A percentile compares a stretch with the other conserved stretches of the same genome.
phyloP scores from a whole-genome alignment of 2,113 vertebrate species.

The Brachirus orientalis region DNA sequence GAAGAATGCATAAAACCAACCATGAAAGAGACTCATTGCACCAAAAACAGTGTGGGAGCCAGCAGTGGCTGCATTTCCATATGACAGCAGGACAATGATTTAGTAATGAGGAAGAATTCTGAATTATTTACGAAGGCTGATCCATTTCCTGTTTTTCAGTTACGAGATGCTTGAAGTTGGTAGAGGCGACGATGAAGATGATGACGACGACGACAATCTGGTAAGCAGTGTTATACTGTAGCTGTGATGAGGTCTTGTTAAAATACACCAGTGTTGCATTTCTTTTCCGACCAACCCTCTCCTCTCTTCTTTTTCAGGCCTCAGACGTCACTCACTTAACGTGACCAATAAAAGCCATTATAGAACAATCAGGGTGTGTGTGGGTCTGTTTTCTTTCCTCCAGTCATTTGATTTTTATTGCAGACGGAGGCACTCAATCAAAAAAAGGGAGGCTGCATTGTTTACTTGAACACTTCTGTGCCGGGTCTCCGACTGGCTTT shows the following conservation, averaged over 20 bases:
- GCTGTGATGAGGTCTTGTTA: background rate
- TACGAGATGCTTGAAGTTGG: constrained; percentile 11
- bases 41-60: constrained; percentile 24
- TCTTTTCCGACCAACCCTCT: background rate
- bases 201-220: constrained; percentile 27
- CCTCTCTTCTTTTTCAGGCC: constrained; percentile 17
- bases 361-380: constrained; percentile 6
- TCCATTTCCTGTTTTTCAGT: constrained; percentile 69
- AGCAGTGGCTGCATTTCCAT: constrained; percentile 30
- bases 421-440: constrained; percentile 40
- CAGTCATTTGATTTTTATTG: constrained; percentile 25
- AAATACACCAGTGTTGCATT: background rate
- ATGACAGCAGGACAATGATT: constrained; percentile 67
- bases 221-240: constrained; percentile 12
- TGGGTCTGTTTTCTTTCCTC: constrained; percentile 14
- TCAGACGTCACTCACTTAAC: constrained; percentile 25
- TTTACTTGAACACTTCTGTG: constrained; percentile 23
- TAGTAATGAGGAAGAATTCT: constrained; percentile 63
- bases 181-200: background rate
- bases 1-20: constrained; percentile 20
- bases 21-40: constrained; percentile 15
- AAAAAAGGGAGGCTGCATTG: constrained; percentile 25
- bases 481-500: background rate
- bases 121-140: constrained; percentile 69
- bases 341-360: constrained; percentile 64